Evolutionary conservation across 2,888 invertebrate species (phyloP).

Genomic region (Leptopilina syphax): DNA sequence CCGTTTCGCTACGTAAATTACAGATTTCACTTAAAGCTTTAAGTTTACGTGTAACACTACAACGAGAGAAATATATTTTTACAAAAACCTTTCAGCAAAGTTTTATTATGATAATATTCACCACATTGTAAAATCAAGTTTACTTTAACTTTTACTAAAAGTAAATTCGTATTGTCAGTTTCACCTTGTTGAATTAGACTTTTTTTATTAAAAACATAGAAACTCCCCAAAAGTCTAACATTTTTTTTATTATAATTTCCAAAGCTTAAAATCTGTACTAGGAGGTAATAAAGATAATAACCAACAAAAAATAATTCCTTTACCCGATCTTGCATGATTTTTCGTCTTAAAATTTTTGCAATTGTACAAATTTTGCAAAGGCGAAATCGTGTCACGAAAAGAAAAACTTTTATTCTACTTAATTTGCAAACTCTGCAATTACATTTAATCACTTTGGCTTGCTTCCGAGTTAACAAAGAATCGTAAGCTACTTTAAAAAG

Average conservation of each 20-base stretch:
- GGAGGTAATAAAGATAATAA: background rate
- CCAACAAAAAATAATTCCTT: background rate
- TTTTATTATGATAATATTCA: background rate
- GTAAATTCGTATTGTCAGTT: background rate
- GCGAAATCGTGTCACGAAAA: slow-evolving; percentile 21
- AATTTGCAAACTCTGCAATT: slow-evolving; percentile 37
- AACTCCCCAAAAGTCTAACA: too few relatives aligned
- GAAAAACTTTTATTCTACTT: slow-evolving; percentile 34
- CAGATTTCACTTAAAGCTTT: slow-evolving; percentile 28
- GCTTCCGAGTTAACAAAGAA: slow-evolving; percentile 38
- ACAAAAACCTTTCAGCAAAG: background rate
- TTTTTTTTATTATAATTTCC: too few relatives aligned
- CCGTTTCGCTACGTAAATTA: slow-evolving; percentile 35
- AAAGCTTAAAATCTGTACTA: too few relatives aligned
- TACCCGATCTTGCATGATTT: background rate
- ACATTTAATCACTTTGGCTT: slow-evolving; percentile 38
- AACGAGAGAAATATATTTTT: slow-evolving; percentile 2
- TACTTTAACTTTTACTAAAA: background rate
- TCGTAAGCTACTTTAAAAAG: slow-evolving; percentile 30
- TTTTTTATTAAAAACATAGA: background rate
- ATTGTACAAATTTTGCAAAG: slow-evolving; percentile 8
- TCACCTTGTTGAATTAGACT: background rate
- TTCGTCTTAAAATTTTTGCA: slow-evolving; percentile 2
- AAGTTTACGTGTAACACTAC: slow-evolving; percentile 5
- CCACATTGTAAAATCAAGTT: background rate